Percentiles rank a stretch among this genome's conserved stretches.
phyloP scores from a whole-genome alignment of 2,888 invertebrate species.

The Pharmacophagus antenor region DNA sequence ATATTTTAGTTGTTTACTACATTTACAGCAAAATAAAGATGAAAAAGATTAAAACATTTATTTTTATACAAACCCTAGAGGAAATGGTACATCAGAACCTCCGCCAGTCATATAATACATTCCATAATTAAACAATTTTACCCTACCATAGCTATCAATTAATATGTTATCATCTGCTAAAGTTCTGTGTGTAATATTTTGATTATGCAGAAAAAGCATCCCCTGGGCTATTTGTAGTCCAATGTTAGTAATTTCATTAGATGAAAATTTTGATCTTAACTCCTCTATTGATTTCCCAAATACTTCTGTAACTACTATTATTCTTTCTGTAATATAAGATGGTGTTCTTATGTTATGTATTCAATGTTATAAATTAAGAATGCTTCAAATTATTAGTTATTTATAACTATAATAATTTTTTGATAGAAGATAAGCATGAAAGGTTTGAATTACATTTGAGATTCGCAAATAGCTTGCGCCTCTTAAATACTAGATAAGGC shows the following conservation, averaged over 20 bases:
- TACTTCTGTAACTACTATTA: constrained; percentile 91
- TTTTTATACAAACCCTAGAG: constrained; percentile 84
- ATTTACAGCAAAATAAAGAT: not conserved
- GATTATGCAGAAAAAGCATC: constrained; percentile 85
- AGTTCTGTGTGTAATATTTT: constrained; percentile 89
- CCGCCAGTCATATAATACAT: constrained; percentile 93
- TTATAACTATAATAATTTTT: no score
- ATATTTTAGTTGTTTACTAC: not conserved
- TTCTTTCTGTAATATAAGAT: constrained; percentile 83
- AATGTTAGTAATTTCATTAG: constrained; percentile 82
- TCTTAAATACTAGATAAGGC: not conserved
- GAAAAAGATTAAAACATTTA: not conserved
- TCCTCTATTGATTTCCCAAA: constrained; percentile 85
- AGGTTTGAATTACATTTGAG: not conserved
- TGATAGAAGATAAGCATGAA: no score
- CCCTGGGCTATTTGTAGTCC: constrained; percentile 87
- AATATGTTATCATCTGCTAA: constrained; percentile 91
- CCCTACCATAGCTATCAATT: constrained; percentile 84
- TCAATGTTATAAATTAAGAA: not conserved
- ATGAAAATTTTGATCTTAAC: constrained; percentile 60
- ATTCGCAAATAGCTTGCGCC: not conserved
- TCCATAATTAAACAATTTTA: constrained; percentile 96
- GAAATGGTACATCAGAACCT: constrained; percentile 94
- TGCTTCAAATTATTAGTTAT: no score
- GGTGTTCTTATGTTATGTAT: not conserved